Conservation (phyloP, 2,113 vertebrate species). For the Odontesthes bonariensis region DNA sequence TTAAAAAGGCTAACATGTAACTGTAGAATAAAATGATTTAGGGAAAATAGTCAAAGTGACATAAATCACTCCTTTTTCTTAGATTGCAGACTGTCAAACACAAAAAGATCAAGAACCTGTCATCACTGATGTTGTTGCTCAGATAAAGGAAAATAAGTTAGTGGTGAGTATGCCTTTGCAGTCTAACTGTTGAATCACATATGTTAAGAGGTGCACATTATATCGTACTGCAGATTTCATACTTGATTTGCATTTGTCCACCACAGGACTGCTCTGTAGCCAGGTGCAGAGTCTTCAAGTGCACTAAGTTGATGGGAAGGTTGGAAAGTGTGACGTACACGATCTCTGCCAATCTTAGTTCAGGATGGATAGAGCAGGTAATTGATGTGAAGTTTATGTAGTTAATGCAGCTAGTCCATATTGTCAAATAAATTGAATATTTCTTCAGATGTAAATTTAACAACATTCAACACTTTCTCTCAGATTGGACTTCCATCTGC, state of each 20-base stretch:
- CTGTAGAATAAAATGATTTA: neutral
- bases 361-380: slow-evolving; percentile 85
- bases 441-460: too few species aligned
- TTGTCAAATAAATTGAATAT: too few species aligned
- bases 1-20: neutral
- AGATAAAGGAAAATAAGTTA: slow-evolving; percentile 53
- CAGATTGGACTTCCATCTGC: slow-evolving; percentile 69
- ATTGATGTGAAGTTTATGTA: neutral
- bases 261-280: slow-evolving; percentile 84
- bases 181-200: neutral
- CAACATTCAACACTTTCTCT: neutral
- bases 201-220: neutral
- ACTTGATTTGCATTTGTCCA: neutral
- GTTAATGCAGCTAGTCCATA: neutral
- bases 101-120: slow-evolving; percentile 19
- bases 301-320: slow-evolving; percentile 60
- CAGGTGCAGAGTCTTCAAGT: slow-evolving; percentile 76
- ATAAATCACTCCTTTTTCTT: slow-evolving; percentile 9
- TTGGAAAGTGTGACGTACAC: slow-evolving; percentile 62
- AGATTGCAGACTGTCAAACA: slow-evolving; percentile 77
- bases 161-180: slow-evolving; percentile 63
- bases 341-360: slow-evolving; percentile 82
- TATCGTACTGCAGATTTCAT: fast-evolving
- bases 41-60: neutral
- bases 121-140: slow-evolving; percentile 39